phyloP scores from a whole-genome alignment of 2,888 invertebrate species.

The Metacarcinus magister region DNA sequence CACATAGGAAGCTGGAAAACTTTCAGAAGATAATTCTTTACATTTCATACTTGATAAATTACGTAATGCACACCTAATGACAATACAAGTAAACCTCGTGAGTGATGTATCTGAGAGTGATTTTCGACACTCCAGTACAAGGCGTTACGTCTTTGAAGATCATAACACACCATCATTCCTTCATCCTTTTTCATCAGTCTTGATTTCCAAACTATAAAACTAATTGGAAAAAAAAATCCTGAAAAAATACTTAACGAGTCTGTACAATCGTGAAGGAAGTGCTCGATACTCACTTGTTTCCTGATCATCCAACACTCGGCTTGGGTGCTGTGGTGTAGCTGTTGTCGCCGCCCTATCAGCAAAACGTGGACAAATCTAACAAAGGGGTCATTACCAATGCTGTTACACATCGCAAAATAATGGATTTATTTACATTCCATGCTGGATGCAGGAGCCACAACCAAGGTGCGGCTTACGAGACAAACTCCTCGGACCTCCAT shows the following conservation, averaged over 20 bases:
- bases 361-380: background rate
- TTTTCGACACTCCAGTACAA: background rate
- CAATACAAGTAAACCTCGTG: background rate
- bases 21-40: too few relatives aligned
- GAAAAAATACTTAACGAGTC: background rate
- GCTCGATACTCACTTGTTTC: conserved; percentile 38
- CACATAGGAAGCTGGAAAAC: background rate
- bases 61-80: background rate
- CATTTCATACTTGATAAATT: background rate
- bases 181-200: background rate
- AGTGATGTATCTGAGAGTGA: background rate
- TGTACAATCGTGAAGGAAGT: background rate
- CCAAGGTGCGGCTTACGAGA: background rate
- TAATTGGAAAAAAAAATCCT: too few relatives aligned
- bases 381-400: background rate
- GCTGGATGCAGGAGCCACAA: conserved; percentile 6
- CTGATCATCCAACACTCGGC: background rate
- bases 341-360: background rate
- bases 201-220: background rate
- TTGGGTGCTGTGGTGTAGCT: background rate
- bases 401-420: background rate
- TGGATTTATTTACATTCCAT: background rate
- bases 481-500: background rate
- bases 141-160: background rate
- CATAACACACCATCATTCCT: background rate